Evolutionary conservation across 2,888 invertebrate genomes (phyloP), one percentile per base, ranked within the genome.

Genomic region (Drosophila antonietae): DNA sequence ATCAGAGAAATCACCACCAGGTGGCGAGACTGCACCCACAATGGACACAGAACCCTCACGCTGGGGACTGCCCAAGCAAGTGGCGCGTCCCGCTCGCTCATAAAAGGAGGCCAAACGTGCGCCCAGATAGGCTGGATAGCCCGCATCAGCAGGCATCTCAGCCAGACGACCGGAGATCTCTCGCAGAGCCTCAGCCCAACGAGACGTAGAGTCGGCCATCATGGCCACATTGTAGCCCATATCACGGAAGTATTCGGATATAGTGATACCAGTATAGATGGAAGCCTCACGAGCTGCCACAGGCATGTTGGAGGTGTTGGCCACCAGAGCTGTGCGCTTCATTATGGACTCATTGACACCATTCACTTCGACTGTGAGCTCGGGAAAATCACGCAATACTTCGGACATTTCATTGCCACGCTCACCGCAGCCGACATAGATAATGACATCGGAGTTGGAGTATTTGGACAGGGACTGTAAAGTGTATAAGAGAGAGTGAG

Each of bases 261-360:
- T 94, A 0, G 99, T 99, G 93, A 99, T 99, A 90, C 98, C 98
- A 69, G 99, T 99, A 93, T 99, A 99, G 93, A 99, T 99, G 92
- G 99, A 99, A 70, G 99, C 99, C 94, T 99, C 99, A 93, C 99
- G 96, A 93, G 99, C 99, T 89, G 99, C 99, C 71, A 99, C 99
- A 91, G 99, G 99, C 99, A 99, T 99, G 96, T 99, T 99, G 79
- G 99, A 99, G 28, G 99, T 99, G 94, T 99, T 99, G 91, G 99
- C 99, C 31, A 99, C 99, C 71, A 99, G 95, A 41, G 99, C 97
- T 1, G 99, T 99, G 92, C 99, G 96, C 94, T 99, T 99, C 99
- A 99, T 99, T 93, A 99, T 99, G 80, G 99, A 98, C 93, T 99
- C 99, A 0, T 97, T 97, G 35, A 95, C 95, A 4, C 99, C 99